Conservation (phyloP, 2,888 invertebrate genomes). For the Halictus ligatus region DNA sequence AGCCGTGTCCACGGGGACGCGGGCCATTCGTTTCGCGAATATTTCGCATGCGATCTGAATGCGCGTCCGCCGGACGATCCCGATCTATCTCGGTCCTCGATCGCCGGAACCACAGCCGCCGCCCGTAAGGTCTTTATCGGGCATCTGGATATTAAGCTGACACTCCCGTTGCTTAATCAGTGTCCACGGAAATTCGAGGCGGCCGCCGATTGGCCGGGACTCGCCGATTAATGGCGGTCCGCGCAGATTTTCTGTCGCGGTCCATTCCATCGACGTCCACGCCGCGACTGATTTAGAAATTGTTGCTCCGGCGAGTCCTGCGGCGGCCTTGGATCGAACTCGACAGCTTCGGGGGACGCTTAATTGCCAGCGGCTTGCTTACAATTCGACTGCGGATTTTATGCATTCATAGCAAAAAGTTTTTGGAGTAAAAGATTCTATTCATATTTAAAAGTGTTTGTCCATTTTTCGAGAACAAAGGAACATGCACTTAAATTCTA, state of each 20-base stretch:
- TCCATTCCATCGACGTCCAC: neutral
- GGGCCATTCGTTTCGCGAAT: slow-evolving; percentile 63
- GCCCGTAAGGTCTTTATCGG: slow-evolving; percentile 62
- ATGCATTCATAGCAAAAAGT: too few species aligned
- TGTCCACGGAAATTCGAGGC: slow-evolving; percentile 54
- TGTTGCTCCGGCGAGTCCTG: neutral
- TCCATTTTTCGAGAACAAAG: neutral
- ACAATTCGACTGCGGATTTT: too few species aligned
- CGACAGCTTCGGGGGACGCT: neutral
- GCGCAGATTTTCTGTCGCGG: neutral
- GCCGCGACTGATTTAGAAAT: neutral
- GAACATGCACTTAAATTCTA: neutral
- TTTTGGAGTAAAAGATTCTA: too few species aligned
- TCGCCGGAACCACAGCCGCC: slow-evolving; percentile 41
- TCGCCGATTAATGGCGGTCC: slow-evolving; percentile 31
- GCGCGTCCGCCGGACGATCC: slow-evolving; percentile 22
- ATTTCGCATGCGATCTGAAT: slow-evolving; percentile 45
- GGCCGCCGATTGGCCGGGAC: slow-evolving; percentile 20
- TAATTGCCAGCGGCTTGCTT: neutral
- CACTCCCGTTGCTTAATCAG: slow-evolving; percentile 51
- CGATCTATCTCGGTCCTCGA: slow-evolving; percentile 55
- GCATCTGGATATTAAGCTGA: slow-evolving; percentile 56
- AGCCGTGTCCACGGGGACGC: slow-evolving; percentile 66
- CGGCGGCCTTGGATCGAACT: neutral
- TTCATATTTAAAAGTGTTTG: too few species aligned